Evolutionary conservation across 35 echinoderm and acorn worm genomes (phyloP).

Genomic region (Ophiothrix spiculata): DNA sequence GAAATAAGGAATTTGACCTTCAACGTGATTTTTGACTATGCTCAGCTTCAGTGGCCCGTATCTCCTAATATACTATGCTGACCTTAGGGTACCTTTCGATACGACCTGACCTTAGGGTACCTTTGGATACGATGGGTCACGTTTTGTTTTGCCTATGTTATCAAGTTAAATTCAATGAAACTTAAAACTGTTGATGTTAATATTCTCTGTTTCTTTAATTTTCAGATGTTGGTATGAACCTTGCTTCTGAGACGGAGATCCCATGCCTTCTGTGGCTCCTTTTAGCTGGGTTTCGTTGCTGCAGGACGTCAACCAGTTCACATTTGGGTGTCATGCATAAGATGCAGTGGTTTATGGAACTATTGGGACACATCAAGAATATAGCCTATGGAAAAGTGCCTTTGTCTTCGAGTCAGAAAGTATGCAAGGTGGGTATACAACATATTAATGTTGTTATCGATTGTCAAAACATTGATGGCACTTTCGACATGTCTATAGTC

Average conservation of each 20-base stretch:
- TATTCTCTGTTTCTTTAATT: background rate
- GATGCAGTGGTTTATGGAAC: constrained; percentile 27
- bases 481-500: no score
- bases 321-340: constrained; percentile 8
- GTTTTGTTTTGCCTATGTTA: no score
- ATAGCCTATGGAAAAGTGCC: constrained; percentile 7
- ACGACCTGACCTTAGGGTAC: no score
- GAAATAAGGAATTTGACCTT: no score
- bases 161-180: background rate
- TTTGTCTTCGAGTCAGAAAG: background rate
- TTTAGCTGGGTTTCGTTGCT: background rate
- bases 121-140: no score
- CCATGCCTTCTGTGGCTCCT: background rate
- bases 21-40: no score
- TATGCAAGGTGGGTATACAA: background rate
- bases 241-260: background rate
- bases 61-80: no score
- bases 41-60: no score
- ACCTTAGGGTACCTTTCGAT: no score
- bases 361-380: constrained; percentile 22
- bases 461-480: no score
- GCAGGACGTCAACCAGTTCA: background rate
- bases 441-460: no score
- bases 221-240: constrained; percentile 29
- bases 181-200: background rate